Evolutionary conservation across 2,797 vertebrate species (phyloP), one percentile per base, ranked within the genome.

Genomic region (Orestias chungarensis): DNA sequence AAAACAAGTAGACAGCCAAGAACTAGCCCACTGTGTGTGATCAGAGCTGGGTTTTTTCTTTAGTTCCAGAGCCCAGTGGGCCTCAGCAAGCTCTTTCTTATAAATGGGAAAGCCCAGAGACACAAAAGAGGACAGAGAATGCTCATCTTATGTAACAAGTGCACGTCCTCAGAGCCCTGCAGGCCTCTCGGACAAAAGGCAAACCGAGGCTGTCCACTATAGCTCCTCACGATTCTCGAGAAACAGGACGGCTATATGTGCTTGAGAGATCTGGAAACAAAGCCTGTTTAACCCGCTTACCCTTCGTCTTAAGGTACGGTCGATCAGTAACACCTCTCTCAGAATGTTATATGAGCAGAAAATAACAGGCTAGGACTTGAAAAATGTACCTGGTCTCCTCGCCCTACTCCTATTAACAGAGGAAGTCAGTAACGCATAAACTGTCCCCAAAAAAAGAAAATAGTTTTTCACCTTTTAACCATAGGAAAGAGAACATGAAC

Each of bases 101-200:
- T 0, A 8, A n/a, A 55, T 33, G 33, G 15, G 64, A 17, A 33
- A 89, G 76, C 62, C 40, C 52, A 75, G 31, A 52, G 78, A 81
- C 35, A 91, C 82, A 90, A 91, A 90, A 74, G 82, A 87, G 73
- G 73, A 82, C 43, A 81, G 84, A 77, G 79, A 87, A 75, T 64
- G 78, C 15, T 82, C 75, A 47, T 80, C 85, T 92, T 93, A 88
- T 59, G 75, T 81, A 93, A 91, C 73, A 76, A 76, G 40, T 64
- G 74, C 71, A 73, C 67, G 71, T 74, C 75, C 17, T 65, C 61
- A 23, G 55, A 31, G 52, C 44, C 20, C 49, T 27, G 54, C 64
- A 25, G 35, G 38, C 50, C 54, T 74, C 46, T 78, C 73, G 18
- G 73, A 84, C 64, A 29, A 66, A 23, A 78, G 49, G 10, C 5